A percentile compares a stretch with the other conserved stretches of the same genome.
Evolutionary conservation across 2,888 invertebrate genomes (phyloP).

Genomic region (Nomada ferruginata): DNA sequence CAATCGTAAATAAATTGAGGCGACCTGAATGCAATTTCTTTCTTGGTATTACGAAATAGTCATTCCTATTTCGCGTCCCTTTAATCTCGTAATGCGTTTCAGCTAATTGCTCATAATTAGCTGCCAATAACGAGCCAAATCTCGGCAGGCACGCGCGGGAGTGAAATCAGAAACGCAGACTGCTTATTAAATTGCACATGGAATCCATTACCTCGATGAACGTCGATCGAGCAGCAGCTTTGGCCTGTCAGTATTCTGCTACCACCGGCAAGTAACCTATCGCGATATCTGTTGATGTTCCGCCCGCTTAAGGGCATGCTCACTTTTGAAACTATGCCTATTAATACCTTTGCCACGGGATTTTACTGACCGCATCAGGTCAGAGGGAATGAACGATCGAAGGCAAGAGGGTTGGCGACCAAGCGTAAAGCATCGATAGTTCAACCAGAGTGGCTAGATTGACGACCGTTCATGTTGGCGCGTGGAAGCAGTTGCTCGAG

Average conservation of each 20-base stretch:
- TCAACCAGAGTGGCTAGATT: constrained; percentile 54
- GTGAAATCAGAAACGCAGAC: constrained; percentile 38
- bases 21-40: too few relatives aligned
- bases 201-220: constrained; percentile 52
- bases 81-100: constrained; percentile 29
- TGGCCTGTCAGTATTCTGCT: constrained; percentile 23
- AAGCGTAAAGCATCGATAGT: constrained; percentile 79
- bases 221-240: constrained; percentile 24
- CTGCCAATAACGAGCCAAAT: constrained; percentile 10
- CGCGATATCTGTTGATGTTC: constrained; percentile 10
- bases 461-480: constrained; percentile 24
- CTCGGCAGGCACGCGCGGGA: constrained; percentile 9
- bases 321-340: constrained; percentile 72
- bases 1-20: too few relatives aligned
- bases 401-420: constrained; percentile 73
- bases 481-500: constrained; percentile 20
- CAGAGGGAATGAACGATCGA: constrained; percentile 49
- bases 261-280: neutral
- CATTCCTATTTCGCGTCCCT: neutral
- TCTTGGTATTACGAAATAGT: neutral
- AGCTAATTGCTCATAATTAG: constrained; percentile 29
- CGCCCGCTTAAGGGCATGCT: constrained; percentile 40
- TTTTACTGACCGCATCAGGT: constrained; percentile 71
- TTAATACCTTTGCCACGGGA: constrained; percentile 71
- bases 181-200: constrained; percentile 46